Evolutionary conservation across 2,888 invertebrate genomes (phyloP).

Genomic region (Tachina fera): DNA sequence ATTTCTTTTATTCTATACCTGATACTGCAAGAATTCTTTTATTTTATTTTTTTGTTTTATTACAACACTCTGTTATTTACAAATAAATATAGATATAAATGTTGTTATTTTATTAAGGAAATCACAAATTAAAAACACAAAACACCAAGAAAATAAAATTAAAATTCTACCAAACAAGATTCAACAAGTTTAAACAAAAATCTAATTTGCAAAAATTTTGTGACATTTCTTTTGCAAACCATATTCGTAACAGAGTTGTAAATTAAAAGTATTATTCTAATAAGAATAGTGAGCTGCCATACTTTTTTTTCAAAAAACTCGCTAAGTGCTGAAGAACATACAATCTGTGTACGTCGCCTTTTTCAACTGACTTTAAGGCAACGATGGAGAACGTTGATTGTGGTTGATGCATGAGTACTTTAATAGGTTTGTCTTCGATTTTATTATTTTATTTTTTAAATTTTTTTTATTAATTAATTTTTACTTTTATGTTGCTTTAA

Average conservation of each 20-base stretch:
- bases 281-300: conserved; percentile 45
- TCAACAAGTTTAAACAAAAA: conserved; percentile 64
- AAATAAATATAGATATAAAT: background rate
- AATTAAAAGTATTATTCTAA: conserved; percentile 31
- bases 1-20: conserved; percentile 43
- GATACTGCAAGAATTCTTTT: background rate
- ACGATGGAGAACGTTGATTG: too few species aligned
- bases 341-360: too few species aligned
- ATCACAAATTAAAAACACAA: conserved; percentile 28
- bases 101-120: conserved; percentile 5
- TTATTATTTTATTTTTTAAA: too few species aligned
- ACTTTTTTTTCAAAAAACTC: too few species aligned
- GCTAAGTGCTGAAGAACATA: too few species aligned
- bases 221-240: conserved; percentile 59
- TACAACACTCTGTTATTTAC: background rate
- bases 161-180: conserved; percentile 47
- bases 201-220: conserved; percentile 55
- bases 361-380: too few species aligned
- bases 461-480: too few species aligned
- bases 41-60: background rate
- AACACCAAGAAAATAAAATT: conserved; percentile 20
- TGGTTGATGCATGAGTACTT: too few species aligned
- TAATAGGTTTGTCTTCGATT: too few species aligned
- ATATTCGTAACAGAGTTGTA: conserved; percentile 50
- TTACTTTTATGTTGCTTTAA: too few species aligned